Base-by-base conservation (phyloP, 2,888 invertebrate species). In the Aleiodes alternator region DNA sequence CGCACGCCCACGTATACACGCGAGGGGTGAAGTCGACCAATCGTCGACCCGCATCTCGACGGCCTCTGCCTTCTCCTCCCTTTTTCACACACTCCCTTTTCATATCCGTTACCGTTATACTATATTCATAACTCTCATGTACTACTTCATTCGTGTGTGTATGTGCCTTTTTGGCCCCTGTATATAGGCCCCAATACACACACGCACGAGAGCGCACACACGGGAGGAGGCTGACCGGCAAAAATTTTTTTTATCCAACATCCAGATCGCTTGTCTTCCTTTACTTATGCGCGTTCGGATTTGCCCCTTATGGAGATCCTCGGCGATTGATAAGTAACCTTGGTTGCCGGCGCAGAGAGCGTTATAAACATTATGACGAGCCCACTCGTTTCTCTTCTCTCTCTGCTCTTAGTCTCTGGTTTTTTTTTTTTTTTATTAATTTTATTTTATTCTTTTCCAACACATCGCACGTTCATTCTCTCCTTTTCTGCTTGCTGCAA, bases 21-120 rank as follows among this genome's bases (percentile, higher is more conserved):
- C 75, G 61, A 78, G 84, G 87, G 87, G 86, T 84, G 82, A 79
- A 78, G 78, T 79, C 87, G 84, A 87, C 89, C 88, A 88, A 88
- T 88, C 87, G 84, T 79, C 81, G 85, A 75, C 81, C 82, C 78
- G 84, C 84, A 82, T 84, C 84, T 83, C 83, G 82, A 81, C 51
- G 50, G 81, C 79, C 80, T 80, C 79, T 75, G 72, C 77, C 78
- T 78, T 75, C 80, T 79, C 77, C 69, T 69, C 57, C 59, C 76
- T 77, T 56, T 75, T 71, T 75, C 70, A 31, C 71, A 48, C 51
- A 66, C 71, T 75, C 66, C 75, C 71, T 71, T 64, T 69, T 56
- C 48, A 61, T 16, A 61, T 16, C 57, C 61, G 29, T 57, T 53
- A 31, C 70, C 55, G 70, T 61, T 48, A 68, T 68, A 51, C 51